A percentile compares a stretch with the other conserved stretches of the same genome.
Evolutionary conservation across 2,797 vertebrate species (phyloP).

Genomic region (Calcarius lapponicus): DNA sequence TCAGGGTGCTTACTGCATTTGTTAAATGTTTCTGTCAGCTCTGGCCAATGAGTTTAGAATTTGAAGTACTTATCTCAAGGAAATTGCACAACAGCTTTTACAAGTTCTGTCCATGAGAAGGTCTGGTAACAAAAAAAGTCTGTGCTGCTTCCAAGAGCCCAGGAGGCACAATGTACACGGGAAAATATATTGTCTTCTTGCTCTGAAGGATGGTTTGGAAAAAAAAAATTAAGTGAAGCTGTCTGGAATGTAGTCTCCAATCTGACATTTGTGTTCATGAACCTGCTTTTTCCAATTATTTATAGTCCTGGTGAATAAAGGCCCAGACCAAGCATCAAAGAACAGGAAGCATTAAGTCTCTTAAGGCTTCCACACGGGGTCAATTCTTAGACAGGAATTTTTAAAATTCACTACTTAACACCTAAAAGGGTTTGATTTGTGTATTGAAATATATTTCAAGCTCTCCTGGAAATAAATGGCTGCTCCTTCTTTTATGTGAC

Average conservation of each 20-base stretch:
- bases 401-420: neutral
- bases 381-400: neutral
- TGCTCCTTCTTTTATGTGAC: neutral
- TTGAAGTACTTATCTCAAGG: neutral
- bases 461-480: neutral
- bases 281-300: conserved; percentile 69
- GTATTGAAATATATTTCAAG: neutral
- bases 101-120: neutral
- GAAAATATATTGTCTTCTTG: neutral
- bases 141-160: conserved; percentile 52
- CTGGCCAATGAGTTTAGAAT: neutral
- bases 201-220: neutral
- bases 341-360: neutral
- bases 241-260: conserved; percentile 47
- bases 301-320: neutral
- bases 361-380: neutral
- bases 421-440: neutral
- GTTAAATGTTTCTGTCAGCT: neutral
- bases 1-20: neutral
- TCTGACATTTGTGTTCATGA: neutral
- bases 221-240: neutral
- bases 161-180: neutral
- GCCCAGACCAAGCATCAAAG: neutral
- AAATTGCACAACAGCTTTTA: conserved; percentile 28
- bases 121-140: conserved; percentile 7